Conservation (phyloP, 2,797 vertebrate species). For the Sciaenops ocellatus region DNA sequence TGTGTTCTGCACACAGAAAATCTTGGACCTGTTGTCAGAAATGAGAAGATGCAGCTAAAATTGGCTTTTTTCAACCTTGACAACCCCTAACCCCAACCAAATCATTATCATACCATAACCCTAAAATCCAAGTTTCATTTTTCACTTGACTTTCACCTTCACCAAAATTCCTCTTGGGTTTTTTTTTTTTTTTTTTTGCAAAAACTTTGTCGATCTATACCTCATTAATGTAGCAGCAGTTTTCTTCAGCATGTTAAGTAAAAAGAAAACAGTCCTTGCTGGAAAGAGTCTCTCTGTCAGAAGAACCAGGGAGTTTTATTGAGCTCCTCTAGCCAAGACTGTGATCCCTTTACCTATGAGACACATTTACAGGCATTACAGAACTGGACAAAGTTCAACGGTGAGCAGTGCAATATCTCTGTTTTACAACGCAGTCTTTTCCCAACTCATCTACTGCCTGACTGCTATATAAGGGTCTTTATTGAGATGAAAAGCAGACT, state of each 20-base stretch:
- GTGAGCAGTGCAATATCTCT: slow-evolving; percentile 69
- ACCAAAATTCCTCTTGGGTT: background rate
- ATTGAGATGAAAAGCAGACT: slow-evolving; percentile 74
- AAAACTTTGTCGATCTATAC: background rate
- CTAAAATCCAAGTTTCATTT: background rate
- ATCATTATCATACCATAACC: background rate
- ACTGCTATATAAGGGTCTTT: slow-evolving; percentile 72
- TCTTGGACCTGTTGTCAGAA: background rate
- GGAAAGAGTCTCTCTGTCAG: slow-evolving; percentile 51
- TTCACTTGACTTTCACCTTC: slow-evolving; percentile 11
- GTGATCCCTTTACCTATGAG: slow-evolving; percentile 70
- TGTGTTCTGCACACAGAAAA: background rate
- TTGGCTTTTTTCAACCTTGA: background rate
- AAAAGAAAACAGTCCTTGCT: slow-evolving; percentile 28
- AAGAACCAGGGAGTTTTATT: slow-evolving; percentile 68
- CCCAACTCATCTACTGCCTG: slow-evolving; percentile 60
- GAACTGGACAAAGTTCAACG: slow-evolving; percentile 74
- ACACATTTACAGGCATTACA: slow-evolving; percentile 77
- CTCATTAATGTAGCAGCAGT: background rate
- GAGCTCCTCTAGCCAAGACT: slow-evolving; percentile 62
- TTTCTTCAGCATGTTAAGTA: slow-evolving; percentile 22
- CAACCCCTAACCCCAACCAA: slow-evolving; percentile 5
- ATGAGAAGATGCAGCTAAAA: background rate
- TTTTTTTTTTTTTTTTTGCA: background rate
- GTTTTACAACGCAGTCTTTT: slow-evolving; percentile 73